Evolutionary conservation across 1,140 invertebrate species (phyloP).

Genomic region (Temnothorax curvispinosus): DNA sequence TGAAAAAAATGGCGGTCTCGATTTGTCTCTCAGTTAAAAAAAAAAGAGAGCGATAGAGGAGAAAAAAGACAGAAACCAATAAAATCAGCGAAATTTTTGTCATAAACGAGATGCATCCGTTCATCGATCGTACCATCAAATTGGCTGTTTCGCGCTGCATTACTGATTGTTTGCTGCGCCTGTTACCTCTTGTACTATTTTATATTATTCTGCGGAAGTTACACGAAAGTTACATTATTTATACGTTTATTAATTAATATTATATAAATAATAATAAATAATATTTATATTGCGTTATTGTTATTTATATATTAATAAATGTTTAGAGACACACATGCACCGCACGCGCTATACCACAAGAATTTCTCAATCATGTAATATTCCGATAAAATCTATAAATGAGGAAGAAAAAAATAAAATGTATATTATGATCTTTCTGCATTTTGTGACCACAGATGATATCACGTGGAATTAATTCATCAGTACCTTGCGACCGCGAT

Average conservation of each 20-base stretch:
- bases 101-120: slow-evolving; percentile 15
- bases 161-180: neutral
- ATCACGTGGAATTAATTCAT: slow-evolving; percentile 7
- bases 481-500: neutral
- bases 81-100: slow-evolving; percentile 28
- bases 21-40: neutral
- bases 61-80: slow-evolving; percentile 1
- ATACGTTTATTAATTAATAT: neutral
- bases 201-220: neutral
- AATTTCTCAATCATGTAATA: neutral
- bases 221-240: neutral
- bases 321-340: neutral
- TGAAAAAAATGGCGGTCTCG: slow-evolving; percentile 37
- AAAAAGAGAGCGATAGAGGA: neutral
- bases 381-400: neutral
- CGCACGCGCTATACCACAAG: neutral
- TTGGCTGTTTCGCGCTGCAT: slow-evolving; percentile 10
- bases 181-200: neutral
- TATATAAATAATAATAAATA: neutral
- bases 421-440: neutral
- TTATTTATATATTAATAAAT: slow-evolving; percentile 7
- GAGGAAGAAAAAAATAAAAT: neutral
- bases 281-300: neutral
- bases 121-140: neutral
- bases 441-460: neutral